Evolutionary conservation across 2,797 vertebrate genomes (phyloP).

Genomic region (Lagorchestes hirsutus): DNA sequence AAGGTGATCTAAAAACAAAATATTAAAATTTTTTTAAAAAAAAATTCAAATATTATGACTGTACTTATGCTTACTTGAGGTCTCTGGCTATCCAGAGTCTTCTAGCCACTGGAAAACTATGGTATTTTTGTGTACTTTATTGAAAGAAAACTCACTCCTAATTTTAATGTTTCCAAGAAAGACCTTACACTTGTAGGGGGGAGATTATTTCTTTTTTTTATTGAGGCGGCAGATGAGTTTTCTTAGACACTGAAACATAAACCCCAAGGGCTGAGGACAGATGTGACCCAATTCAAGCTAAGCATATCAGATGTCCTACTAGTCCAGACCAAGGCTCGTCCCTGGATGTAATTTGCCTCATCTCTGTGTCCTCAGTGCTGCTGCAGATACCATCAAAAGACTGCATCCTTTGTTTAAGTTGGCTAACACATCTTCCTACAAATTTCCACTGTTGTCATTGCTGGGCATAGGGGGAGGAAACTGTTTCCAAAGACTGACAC

Average conservation of each 20-base stretch:
- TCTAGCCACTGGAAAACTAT: not conserved
- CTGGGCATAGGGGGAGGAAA: conserved; percentile 26
- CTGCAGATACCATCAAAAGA: conserved; percentile 68
- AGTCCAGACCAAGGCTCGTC: not conserved
- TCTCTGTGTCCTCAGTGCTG: conserved; percentile 56
- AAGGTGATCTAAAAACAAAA: not conserved
- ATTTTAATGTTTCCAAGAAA: not conserved
- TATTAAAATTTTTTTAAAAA: not conserved
- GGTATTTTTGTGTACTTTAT: not conserved
- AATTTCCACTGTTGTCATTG: conserved; percentile 77
- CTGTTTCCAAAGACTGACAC: not conserved
- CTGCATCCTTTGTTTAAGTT: conserved; percentile 64
- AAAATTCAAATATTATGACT: not conserved
- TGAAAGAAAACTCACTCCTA: conserved; percentile 35
- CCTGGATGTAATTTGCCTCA: not conserved
- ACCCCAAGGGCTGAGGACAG: not conserved
- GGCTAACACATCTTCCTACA: conserved; percentile 74
- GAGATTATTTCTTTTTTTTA: conserved; percentile 41
- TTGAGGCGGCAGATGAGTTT: not conserved
- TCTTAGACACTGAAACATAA: not conserved
- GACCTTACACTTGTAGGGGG: not conserved
- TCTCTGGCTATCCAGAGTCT: not conserved
- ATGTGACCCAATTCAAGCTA: not conserved
- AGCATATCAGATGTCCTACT: not conserved
- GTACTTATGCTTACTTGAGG: not conserved